phyloP scores from a whole-genome alignment of 2,113 vertebrate species.

The Aphyosemion australe region DNA sequence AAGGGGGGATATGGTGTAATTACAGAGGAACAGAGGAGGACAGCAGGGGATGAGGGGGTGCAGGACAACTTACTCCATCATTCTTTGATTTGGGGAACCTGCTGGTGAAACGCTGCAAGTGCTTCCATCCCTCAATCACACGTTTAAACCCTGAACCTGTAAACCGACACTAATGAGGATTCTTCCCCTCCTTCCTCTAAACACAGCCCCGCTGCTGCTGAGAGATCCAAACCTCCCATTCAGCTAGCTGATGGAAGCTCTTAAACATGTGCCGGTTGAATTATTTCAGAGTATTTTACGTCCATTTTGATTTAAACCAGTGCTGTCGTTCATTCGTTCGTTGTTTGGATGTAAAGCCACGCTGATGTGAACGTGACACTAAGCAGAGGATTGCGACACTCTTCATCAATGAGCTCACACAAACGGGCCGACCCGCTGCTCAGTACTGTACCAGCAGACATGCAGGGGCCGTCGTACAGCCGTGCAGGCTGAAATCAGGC shows the following conservation, averaged over 20 bases:
- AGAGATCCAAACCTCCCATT: slow-evolving; percentile 27
- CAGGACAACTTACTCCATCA: slow-evolving; percentile 49
- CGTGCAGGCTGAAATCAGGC: slow-evolving; percentile 31
- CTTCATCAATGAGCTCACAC: not conserved
- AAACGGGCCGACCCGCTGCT: not conserved
- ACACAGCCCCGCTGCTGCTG: slow-evolving; percentile 49
- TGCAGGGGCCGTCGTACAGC: slow-evolving; percentile 10
- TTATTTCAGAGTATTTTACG: no score
- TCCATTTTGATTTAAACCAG: not conserved
- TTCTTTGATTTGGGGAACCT: slow-evolving; percentile 45
- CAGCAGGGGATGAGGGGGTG: slow-evolving; percentile 3
- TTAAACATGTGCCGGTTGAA: not conserved
- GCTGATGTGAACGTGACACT: slow-evolving; percentile 1
- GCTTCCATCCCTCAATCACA: slow-evolving; percentile 42
- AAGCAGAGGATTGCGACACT: slow-evolving; percentile 17
- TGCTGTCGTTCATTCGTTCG: not conserved
- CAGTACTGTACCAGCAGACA: slow-evolving; percentile 1
- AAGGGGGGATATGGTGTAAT: slow-evolving; percentile 22
- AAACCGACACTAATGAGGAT: slow-evolving; percentile 52
- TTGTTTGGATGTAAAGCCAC: slow-evolving; percentile 11
- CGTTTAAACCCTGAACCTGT: slow-evolving; percentile 32
- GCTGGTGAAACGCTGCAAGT: slow-evolving; percentile 30
- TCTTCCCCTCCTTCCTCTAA: slow-evolving; percentile 21
- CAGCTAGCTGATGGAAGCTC: slow-evolving; percentile 29
- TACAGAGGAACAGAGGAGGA: slow-evolving; percentile 3